Base-by-base conservation (phyloP, 2,797 vertebrate genomes). In the Hippoglossus hippoglossus region DNA sequence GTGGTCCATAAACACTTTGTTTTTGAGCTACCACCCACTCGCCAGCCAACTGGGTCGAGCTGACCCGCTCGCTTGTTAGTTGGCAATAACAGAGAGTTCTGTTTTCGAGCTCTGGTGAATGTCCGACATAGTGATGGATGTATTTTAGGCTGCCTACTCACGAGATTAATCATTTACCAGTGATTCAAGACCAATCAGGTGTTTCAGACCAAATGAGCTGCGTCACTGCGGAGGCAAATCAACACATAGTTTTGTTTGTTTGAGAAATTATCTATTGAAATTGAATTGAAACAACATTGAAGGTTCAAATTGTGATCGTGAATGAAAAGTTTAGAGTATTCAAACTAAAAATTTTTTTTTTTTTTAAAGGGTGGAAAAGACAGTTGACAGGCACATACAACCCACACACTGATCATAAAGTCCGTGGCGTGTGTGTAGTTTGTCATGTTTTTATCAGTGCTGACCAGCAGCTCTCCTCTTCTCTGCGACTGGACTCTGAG, bases 21-120 rank as follows among this genome's bases (percentile, higher is more conserved):
- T 70, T 75, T 74, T 70, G 61, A 44, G 73, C 65, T 25, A 69
- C 75, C 57, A 4, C 63, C 83, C 75, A 74, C 79, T 77, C 69
- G 39, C 63, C 73, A 69, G 57, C 77, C 59, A 68, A 80, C 85
- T 74, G 78, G 90, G 91, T 93, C 77, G 78, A 52, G 36, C 62
- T 89, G 91, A 94, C 85, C 90, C 69, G 76, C 70, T 41, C 59
- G 70, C 73, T 34, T 65, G 62, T 60, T 72, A 73, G 56, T 86
- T 92, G 85, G 89, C 87, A 85, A 81, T 88, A 89, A 91, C 87
- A 85, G 31, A 52, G 51, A 88, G 87, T 81, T 87, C 88, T 87
- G 28, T 61, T 85, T 89, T 85, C 47, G 31, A 79, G 83, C 86
- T 88, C 79, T 83, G 75, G 83, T 81, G 88, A 53, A 65, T 77